These are phyloP conservation scores for Stegodyphus mimosarum DNA, from an alignment of 1,140 invertebrate species.

Conservation along the genomic window DNA sequence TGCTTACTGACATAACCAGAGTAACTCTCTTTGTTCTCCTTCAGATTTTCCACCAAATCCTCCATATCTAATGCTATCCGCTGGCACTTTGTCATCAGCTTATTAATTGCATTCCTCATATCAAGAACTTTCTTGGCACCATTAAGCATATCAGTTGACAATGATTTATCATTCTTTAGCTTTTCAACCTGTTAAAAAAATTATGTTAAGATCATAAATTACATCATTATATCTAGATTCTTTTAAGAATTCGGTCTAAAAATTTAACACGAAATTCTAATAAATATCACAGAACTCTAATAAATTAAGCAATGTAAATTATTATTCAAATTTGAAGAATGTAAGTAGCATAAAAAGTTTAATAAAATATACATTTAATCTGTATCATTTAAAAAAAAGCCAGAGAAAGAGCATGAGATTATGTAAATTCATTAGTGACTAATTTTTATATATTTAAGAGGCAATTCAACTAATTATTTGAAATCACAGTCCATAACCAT, in stretches of 20 bases:
- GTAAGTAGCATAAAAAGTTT: slow-evolving; percentile 40
- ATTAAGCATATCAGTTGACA: slow-evolving; percentile 69
- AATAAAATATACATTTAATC: too few relatives aligned
- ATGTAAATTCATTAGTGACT: too few relatives aligned
- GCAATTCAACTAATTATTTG: too few relatives aligned
- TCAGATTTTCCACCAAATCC: slow-evolving; percentile 68
- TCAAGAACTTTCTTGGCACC: slow-evolving; percentile 69
- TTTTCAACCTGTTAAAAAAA: slow-evolving; percentile 65
- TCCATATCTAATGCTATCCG: slow-evolving; percentile 70
- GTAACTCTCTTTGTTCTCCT: slow-evolving; percentile 61
- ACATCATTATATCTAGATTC: too few relatives aligned
- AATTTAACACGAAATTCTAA: background rate
- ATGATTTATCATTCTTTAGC: slow-evolving; percentile 66
- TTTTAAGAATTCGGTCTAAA: too few relatives aligned
- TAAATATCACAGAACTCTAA: background rate
- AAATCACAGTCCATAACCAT: too few relatives aligned
- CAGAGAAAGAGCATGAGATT: too few relatives aligned
- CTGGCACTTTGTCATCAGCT: slow-evolving; percentile 71
- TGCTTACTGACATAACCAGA: slow-evolving; percentile 68
- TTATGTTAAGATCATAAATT: background rate
- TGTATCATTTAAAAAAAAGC: too few relatives aligned
- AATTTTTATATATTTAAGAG: too few relatives aligned
- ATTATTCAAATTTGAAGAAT: slow-evolving; percentile 64
- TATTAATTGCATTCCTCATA: slow-evolving; percentile 68
- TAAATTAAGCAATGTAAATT: background rate